Base-by-base conservation (phyloP, 2,113 vertebrate species). In the Atherinomorus stipes region DNA sequence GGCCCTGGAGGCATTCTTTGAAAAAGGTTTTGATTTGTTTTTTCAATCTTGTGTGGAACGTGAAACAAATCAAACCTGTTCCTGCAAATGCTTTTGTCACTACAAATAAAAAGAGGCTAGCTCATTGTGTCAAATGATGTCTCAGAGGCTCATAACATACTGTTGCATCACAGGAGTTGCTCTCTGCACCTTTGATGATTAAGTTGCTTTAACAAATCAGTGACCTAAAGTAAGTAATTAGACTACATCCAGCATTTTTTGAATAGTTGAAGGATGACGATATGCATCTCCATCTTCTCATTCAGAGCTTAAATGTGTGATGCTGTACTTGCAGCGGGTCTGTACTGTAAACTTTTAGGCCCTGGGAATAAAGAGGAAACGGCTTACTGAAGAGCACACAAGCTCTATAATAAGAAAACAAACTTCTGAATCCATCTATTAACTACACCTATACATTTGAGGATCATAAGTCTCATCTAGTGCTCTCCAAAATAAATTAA, bases 21-120 rank as follows among this genome's bases (percentile, higher is more conserved):
- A 59, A 60, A 76, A 61, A 45, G 18, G 11, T 38, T 64, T 28
- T 42, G 19, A 42, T 64, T 79, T 71, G 31, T 64, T 73, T 59
- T 72, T 54, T 54, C 54, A 25, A 26, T 70, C 45, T 13, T 10
- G 25, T 53, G 31, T 4, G n/a, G 34, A 51, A 57, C 37, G 6
- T 34, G 42, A 50, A 63, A 71, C 64, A 44, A 64, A 64, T 49
- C 47, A 45, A 63, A 71, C 37, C 56, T 50, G 67, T 59, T 74
- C 26, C 51, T 16, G 34, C 11, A 58, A 38, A 22, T 26, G 9
- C 22, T 60, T 60, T 49, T 49, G 19, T 28, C 26, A 18, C 44
- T 19, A n/a, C 25, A 49, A 47, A 49, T 2, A 31, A 54, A 31
- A 54, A 31, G 6, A 31, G 44, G 25, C 11, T 16, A 22, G 16